Evolutionary conservation across 2,113 vertebrate genomes (phyloP).

Genomic region (Phasianus colchicus): DNA sequence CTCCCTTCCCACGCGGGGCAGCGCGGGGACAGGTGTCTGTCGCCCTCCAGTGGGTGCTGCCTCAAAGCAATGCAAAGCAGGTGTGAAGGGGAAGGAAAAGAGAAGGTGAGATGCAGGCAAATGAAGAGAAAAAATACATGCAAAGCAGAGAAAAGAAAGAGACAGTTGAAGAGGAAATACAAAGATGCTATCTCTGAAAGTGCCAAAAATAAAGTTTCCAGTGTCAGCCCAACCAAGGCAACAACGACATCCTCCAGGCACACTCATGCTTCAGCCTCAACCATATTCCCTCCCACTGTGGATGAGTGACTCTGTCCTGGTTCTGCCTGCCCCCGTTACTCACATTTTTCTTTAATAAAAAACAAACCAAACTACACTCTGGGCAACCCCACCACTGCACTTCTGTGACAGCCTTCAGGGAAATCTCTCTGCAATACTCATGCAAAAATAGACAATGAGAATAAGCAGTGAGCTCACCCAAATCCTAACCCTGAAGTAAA

Average conservation of each 20-base stretch:
- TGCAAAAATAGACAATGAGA: conserved; percentile 34
- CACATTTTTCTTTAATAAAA: background rate
- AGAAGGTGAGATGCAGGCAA: background rate
- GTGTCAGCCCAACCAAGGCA: background rate
- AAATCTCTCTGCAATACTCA: conserved; percentile 8
- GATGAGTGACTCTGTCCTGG: background rate
- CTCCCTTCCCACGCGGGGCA: background rate
- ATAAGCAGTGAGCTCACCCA: background rate
- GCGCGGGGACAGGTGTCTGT: background rate
- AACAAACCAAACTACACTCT: background rate
- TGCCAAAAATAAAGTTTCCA: background rate
- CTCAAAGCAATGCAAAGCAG: background rate
- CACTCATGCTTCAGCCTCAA: background rate
- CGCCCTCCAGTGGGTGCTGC: conserved; percentile 24
- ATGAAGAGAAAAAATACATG: background rate
- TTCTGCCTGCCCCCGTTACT: conserved; percentile 27
- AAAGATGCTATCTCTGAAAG: conserved; percentile 1
- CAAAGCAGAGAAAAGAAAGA: background rate
- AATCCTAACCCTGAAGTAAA: conserved; percentile 36
- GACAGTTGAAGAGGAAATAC: background rate
- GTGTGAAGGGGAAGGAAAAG: background rate
- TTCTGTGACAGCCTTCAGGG: conserved; percentile 30
- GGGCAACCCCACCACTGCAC: background rate
- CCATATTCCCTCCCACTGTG: background rate
- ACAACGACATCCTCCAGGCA: background rate